Base-by-base conservation (phyloP, 2,797 vertebrate species). In the Enteromius treurensis region DNA sequence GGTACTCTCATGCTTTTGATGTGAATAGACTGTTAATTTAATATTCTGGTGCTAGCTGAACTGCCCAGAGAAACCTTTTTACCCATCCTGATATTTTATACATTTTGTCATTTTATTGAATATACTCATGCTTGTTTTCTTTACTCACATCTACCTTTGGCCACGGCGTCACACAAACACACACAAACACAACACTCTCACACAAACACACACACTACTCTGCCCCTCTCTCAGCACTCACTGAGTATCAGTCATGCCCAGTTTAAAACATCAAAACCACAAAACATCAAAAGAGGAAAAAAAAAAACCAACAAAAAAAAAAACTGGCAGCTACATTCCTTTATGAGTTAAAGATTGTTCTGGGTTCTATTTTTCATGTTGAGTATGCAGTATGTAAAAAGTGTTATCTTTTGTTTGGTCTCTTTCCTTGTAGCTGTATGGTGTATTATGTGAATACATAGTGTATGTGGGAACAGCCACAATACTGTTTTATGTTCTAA, bases 361-460 rank as follows among this genome's bases (percentile, higher is more conserved):
- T 94, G 91, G 91, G 91, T 94, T 95, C 87, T 91, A 81, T 93
- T 93, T 94, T 95, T 93, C 91, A 94, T 94, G 93, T 95, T 93
- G 94, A 95, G 93, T 95, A 96, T 95, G 95, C 95, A 96, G 94
- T 96, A 95, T 96, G 95, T 95, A 94, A 92, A 90, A 92, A 89
- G 92, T 94, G 92, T 93, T 95, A 82, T 88, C 68, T 90, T 90
- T 93, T 92, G 92, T 95, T 95, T 90, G 90, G 92, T 94, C 94
- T 94, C 92, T 95, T 93, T 95, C 90, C 93, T 94, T 94, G 95
- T 96, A 96, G 94, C 93, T 95, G 95, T 96, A 93, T 94, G 94
- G 94, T 96, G 95, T 95, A 95, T 95, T 92, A 95, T 95, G 95
- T 96, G 95, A 95, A 96, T 95, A 95, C 94, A 96, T 95, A 95